These are phyloP conservation scores for Lithobates sylvaticus DNA, from an alignment of 2,797 vertebrate genomes.

Conservation along the genomic window DNA sequence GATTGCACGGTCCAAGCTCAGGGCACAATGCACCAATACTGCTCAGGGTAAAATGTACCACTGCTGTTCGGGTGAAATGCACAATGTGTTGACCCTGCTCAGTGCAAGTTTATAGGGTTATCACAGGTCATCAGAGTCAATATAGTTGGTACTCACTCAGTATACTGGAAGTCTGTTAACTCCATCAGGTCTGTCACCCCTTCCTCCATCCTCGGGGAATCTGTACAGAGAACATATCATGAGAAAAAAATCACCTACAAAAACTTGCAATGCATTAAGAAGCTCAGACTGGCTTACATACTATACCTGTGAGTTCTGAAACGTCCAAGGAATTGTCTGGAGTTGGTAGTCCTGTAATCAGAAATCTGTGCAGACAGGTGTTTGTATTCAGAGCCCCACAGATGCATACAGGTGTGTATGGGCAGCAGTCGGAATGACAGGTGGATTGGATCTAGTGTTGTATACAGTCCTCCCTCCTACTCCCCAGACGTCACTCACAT, in stretches of 20 bases:
- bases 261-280: not conserved
- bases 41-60: too few species aligned
- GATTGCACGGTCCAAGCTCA: too few species aligned
- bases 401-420: conserved; percentile 47
- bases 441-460: not conserved
- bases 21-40: too few species aligned
- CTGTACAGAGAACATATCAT: not conserved
- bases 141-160: conserved; percentile 34
- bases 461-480: not conserved
- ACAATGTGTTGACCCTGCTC: too few species aligned
- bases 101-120: too few species aligned
- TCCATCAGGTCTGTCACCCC: conserved; percentile 28
- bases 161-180: conserved; percentile 40
- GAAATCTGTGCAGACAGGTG: not conserved
- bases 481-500: conserved; percentile 19
- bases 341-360: not conserved
- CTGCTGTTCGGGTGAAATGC: too few species aligned
- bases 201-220: conserved; percentile 53
- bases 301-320: conserved; percentile 18
- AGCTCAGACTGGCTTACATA: not conserved
- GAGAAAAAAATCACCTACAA: not conserved
- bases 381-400: not conserved
- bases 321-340: not conserved
- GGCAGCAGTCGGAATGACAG: conserved; percentile 9
- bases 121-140: too few species aligned